Percentiles rank a stretch among this genome's conserved stretches.
phyloP scores from a whole-genome alignment of 2,113 vertebrate species.

The Prunella himalayana region DNA sequence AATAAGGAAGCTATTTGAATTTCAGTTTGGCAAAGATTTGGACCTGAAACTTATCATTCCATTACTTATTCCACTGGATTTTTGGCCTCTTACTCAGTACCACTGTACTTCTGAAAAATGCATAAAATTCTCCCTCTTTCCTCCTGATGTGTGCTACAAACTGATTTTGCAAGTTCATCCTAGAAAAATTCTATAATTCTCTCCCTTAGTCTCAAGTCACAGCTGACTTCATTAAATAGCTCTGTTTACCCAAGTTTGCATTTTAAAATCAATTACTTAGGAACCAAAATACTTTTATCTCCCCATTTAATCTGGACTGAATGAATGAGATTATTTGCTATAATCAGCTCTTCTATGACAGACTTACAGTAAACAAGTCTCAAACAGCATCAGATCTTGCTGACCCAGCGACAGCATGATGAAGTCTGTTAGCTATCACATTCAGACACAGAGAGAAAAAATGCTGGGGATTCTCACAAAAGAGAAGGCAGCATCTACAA shows the following conservation, averaged over 20 bases:
- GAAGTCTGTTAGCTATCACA: not conserved
- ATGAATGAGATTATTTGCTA: conserved; percentile 39
- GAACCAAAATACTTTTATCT: not conserved
- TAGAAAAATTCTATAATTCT: not conserved
- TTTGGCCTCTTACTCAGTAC: not conserved
- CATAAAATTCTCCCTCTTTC: not conserved
- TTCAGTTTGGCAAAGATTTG: not conserved
- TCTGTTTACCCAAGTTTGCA: not conserved
- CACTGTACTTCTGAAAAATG: not conserved
- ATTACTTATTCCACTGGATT: fast-evolving
- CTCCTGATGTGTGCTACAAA: not conserved
- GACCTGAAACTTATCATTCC: not conserved
- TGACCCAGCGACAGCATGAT: not conserved
- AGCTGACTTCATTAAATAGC: not conserved
- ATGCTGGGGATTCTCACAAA: not conserved
- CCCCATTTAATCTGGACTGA: conserved; percentile 24
- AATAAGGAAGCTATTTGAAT: not conserved
- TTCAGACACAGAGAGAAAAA: not conserved
- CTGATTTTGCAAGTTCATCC: not conserved
- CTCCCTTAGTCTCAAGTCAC: not conserved
- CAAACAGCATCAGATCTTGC: not conserved
- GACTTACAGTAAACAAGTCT: conserved; percentile 7
- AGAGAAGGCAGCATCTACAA: not conserved
- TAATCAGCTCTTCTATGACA: conserved; percentile 25
- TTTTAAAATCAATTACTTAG: not conserved